Base-by-base conservation (phyloP, 2,888 invertebrate species). In the Amblyteles armatorius region DNA sequence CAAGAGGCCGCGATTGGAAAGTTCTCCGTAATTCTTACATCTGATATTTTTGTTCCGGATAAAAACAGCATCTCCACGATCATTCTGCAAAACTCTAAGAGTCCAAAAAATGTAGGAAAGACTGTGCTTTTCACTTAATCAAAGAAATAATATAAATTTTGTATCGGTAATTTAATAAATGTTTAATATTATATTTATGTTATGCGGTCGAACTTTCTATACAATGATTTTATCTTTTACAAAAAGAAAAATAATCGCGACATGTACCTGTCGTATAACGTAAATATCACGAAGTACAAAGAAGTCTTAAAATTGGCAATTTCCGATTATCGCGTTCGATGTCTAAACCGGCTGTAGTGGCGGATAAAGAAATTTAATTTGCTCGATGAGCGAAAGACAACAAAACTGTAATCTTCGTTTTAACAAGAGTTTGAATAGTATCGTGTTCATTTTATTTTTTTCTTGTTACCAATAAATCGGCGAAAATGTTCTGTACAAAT, bases 1-100 rank as follows among this genome's bases (percentile, higher is more conserved):
- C 5, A 87, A 87, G 29, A 87, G 6, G 36, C 26, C 71, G 9
- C 74, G 71, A 65, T 3, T 36, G 29, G 73, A 79, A 50, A 55
- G 26, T 13, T 81, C 83, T 2, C n/a, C 55, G 48, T 82, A 67
- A 79, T 67, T 4, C 16, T 60, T 9, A n/a, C 4, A 65, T 11
- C 29, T 6, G 3, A 33, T 26, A 63, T 63, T 63, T 63, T 29
- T n/a, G 0, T 29, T 60, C 7, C n/a, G 2, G 33, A 63, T 33
- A 63, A 33, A 6, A 33, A 63, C 2, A 33, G 16, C 33, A 4
- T 63, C 33, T 63, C 33, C 29, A 29, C 33, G 26, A 63, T n/a
- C 4, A 2, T 1, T 63, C 33, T 16, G 29, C 26, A 29, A 60
- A 60, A 29, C 29, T 60, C 13, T 60, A 16, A 26, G 44, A 48